Percentiles rank a stretch among this genome's conserved stretches.
These are phyloP conservation scores for Serranus cabrilla DNA, from an alignment of 2,797 vertebrate genomes.

Conservation along the genomic window DNA sequence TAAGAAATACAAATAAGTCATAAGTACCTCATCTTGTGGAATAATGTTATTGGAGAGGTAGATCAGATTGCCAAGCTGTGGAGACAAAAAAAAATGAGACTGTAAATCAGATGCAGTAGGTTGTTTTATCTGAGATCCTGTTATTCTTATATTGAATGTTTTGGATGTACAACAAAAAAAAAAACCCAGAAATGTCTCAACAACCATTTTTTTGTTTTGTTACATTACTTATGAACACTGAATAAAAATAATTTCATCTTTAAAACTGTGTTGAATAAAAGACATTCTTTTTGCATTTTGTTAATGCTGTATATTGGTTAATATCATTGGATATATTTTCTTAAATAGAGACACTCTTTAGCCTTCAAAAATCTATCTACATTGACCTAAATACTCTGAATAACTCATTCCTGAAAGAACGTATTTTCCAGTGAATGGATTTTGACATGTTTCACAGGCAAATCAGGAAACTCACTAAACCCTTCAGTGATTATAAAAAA, in stretches of 20 bases:
- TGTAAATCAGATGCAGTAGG: slow-evolving; percentile 40
- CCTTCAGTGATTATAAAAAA: slow-evolving; percentile 8
- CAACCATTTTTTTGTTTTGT: neutral
- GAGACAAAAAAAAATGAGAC: slow-evolving; percentile 20
- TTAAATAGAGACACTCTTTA: neutral
- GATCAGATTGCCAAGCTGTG: slow-evolving; percentile 93
- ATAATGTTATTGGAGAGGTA: slow-evolving; percentile 81
- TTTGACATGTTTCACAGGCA: neutral
- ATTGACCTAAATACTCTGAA: too few species aligned
- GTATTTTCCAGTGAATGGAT: neutral
- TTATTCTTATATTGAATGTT: neutral
- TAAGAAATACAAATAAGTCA: neutral
- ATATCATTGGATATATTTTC: slow-evolving; percentile 21
- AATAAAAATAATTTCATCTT: too few species aligned
- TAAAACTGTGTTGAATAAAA: too few species aligned
- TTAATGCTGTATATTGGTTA: neutral
- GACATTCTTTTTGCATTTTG: too few species aligned
- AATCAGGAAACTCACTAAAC: neutral
- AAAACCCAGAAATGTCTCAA: neutral
- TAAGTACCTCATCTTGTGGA: slow-evolving; percentile 83
- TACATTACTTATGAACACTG: too few species aligned
- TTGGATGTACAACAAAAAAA: neutral
- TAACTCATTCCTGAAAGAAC: neutral
- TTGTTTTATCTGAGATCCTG: slow-evolving; percentile 7
- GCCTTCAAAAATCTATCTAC: slow-evolving; percentile 20